Base-by-base conservation (phyloP, 2,113 vertebrate genomes). In the Chlamydotis undulata region DNA sequence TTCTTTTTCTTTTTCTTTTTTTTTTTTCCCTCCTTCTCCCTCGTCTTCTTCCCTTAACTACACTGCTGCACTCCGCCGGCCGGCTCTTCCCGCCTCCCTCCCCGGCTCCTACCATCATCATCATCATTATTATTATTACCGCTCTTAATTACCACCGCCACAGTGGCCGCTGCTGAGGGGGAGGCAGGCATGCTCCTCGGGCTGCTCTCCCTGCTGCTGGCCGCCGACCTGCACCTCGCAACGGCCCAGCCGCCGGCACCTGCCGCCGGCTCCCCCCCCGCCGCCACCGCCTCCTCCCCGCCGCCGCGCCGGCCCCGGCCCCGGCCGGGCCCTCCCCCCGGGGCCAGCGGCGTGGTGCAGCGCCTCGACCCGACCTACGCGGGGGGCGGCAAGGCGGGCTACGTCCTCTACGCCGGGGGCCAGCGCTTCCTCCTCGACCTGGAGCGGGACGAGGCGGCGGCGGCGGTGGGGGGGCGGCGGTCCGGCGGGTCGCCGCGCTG, bases 351-450 rank as follows among this genome's bases (percentile, higher is more conserved):
- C 59, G 76, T 98, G 3, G 98, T 99, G 96, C 98, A 96, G 87
- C 98, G 97, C 85, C 95, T 99, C 78, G 99, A 99, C 93, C 98
- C 98, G 96, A 98, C 99, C 82, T 99, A 99, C 94, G 97, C 98
- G 59, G 99, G 98, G 24, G 99, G 98, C 25, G 99, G 99, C 74
- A 99, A 98, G 97, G 99, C 97, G 95, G 99, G 99, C 56, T 99
- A 99, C 97, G 98, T 99, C 37, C 45, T 99, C 37, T 99, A 99
- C 97, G 97, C 98, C 82, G 98, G 98, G 55, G 98, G 98, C 56
- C 97, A 96, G 95, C 98, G 98, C 55, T 99, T 99, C 87, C 98
- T 99, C 68, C 95, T 99, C 89, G 99, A 99, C 97, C 96, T 99
- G 98, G 99, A 99, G 96, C 97, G 98, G 67, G 99, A 99, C 68